Evolutionary conservation across 2,113 vertebrate genomes (phyloP).

Genomic region (Triplophysa rosa): DNA sequence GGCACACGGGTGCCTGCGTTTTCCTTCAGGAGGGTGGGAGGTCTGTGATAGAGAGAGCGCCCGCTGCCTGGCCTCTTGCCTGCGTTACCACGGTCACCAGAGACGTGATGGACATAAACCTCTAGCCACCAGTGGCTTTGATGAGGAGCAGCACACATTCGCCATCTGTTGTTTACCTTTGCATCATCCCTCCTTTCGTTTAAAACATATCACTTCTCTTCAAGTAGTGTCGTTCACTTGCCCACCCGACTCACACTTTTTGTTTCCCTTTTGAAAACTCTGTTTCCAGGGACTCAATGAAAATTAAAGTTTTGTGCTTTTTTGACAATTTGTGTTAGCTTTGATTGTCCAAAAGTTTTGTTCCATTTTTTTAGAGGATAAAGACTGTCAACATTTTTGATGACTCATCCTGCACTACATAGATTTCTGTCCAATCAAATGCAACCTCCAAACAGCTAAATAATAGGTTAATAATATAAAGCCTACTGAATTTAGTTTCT

Average conservation of each 20-base stretch:
- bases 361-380: no score
- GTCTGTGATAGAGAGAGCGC: neutral
- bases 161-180: conserved; percentile 56
- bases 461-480: no score
- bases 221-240: conserved; percentile 5
- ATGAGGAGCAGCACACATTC: conserved; percentile 20
- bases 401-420: no score
- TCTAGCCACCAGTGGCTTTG: conserved; percentile 24
- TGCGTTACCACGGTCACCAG: conserved; percentile 25
- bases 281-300: no score
- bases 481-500: no score
- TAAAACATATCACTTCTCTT: conserved; percentile 5
- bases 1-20: conserved; percentile 14
- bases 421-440: no score
- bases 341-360: no score
- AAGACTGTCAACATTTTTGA: no score
- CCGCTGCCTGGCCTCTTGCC: conserved; percentile 7
- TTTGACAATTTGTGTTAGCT: no score
- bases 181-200: conserved; percentile 18
- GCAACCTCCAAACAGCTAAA: no score
- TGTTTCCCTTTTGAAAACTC: neutral
- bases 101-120: conserved; percentile 33
- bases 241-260: neutral
- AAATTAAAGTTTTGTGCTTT: no score
- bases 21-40: neutral